A percentile compares a stretch with the other conserved stretches of the same genome.
Conservation (phyloP, 2,797 vertebrate species). For the Mormyrops boulengeri region DNA sequence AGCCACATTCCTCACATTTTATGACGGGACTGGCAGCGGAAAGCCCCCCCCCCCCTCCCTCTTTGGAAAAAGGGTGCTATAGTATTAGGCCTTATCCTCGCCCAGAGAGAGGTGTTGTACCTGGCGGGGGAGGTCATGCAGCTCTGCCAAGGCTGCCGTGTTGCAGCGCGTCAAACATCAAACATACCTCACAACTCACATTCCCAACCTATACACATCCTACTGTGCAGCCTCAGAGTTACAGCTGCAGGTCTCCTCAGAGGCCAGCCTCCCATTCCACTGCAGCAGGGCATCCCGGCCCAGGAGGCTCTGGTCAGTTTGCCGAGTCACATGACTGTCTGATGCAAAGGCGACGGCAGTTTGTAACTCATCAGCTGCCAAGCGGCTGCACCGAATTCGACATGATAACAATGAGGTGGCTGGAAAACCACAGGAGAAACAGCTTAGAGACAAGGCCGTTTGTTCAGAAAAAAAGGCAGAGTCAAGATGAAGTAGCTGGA, state of each 20-base stretch:
- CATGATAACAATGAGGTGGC: neutral
- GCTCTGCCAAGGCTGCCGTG: neutral
- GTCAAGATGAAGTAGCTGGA: neutral
- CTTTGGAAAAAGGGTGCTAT: neutral
- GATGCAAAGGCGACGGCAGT: slow-evolving; percentile 13
- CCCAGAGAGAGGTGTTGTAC: neutral
- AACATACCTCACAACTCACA: neutral
- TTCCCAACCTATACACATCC: neutral
- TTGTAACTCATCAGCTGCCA: neutral
- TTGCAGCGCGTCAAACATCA: neutral
- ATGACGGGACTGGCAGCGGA: neutral
- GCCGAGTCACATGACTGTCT: neutral
- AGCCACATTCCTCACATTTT: slow-evolving; percentile 8
- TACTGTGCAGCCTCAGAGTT: neutral
- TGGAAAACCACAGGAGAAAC: neutral
- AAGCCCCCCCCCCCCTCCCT: neutral
- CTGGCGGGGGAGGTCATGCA: neutral
- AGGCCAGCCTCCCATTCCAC: neutral
- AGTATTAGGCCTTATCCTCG: neutral
- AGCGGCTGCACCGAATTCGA: neutral
- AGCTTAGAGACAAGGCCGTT: neutral
- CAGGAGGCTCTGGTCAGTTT: neutral
- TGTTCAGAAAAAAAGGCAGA: neutral
- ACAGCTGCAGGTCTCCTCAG: neutral
- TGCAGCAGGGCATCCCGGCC: neutral